Evolutionary conservation across 2,888 invertebrate species (phyloP).

Genomic region (Pammene aurita): DNA sequence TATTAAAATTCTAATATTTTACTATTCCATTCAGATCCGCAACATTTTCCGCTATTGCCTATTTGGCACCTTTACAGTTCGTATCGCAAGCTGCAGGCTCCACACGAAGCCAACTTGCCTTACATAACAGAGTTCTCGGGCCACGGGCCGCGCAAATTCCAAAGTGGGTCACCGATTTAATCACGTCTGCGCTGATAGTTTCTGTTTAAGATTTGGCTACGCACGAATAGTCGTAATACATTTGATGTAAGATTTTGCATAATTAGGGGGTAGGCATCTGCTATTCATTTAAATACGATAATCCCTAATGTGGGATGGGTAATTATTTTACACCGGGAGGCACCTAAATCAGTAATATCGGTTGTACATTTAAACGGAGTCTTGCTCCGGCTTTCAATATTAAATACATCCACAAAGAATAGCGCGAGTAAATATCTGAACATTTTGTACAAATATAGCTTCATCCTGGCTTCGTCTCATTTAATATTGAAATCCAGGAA

Average conservation of each 20-base stretch:
- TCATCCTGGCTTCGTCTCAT: background rate
- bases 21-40: background rate
- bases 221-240: background rate
- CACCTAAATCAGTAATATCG: background rate
- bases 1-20: too few relatives aligned
- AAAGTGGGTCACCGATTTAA: conserved; percentile 28
- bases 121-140: background rate
- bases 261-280: background rate
- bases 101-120: background rate
- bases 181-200: conserved; percentile 14
- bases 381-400: background rate
- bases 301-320: too few relatives aligned
- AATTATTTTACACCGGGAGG: too few relatives aligned
- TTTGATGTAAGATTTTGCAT: background rate
- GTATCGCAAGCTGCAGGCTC: background rate
- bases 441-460: background rate
- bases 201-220: conserved; percentile 17
- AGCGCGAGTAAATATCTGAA: background rate
- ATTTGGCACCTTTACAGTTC: background rate
- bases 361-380: background rate
- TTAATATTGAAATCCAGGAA: conserved; percentile 2
- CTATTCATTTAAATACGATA: background rate
- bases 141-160: background rate
- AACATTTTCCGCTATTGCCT: background rate
- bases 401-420: background rate